Evolutionary conservation across 2,113 vertebrate species (phyloP).

Genomic region (Willisornis vidua): DNA sequence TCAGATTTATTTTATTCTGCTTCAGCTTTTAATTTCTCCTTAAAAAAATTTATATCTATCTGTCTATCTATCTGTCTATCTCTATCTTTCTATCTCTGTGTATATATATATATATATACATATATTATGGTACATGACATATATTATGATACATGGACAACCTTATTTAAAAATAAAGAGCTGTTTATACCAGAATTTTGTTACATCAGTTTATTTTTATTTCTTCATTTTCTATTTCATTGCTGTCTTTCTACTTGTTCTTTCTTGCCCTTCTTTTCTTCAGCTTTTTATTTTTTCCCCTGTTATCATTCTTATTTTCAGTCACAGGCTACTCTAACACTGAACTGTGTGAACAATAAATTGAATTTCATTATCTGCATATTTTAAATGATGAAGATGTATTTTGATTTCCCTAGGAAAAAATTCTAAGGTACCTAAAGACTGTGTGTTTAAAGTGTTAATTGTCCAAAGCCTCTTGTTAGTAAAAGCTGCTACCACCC

Average conservation of each 20-base stretch:
- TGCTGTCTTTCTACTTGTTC: background rate
- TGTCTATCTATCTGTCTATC: too few relatives aligned
- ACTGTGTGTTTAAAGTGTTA: background rate
- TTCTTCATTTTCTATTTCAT: background rate
- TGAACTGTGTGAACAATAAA: slow-evolving; percentile 16
- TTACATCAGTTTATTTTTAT: background rate
- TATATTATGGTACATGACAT: background rate
- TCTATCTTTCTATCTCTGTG: too few relatives aligned
- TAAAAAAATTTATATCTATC: background rate
- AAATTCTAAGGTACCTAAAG: background rate
- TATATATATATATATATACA: too few relatives aligned
- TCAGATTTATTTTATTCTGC: background rate
- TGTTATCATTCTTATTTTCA: background rate
- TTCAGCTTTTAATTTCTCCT: background rate
- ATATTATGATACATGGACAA: background rate
- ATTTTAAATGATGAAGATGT: slow-evolving; percentile 18
- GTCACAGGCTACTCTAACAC: background rate
- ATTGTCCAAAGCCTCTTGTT: background rate
- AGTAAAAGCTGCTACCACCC: background rate
- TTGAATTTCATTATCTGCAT: slow-evolving; percentile 1
- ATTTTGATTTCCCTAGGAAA: slow-evolving; percentile 18
- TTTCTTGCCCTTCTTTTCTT: background rate
- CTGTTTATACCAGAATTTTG: background rate
- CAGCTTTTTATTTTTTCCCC: background rate
- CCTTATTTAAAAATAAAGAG: background rate